phyloP scores from a whole-genome alignment of 2,888 invertebrate species.

The Idaea biselata region DNA sequence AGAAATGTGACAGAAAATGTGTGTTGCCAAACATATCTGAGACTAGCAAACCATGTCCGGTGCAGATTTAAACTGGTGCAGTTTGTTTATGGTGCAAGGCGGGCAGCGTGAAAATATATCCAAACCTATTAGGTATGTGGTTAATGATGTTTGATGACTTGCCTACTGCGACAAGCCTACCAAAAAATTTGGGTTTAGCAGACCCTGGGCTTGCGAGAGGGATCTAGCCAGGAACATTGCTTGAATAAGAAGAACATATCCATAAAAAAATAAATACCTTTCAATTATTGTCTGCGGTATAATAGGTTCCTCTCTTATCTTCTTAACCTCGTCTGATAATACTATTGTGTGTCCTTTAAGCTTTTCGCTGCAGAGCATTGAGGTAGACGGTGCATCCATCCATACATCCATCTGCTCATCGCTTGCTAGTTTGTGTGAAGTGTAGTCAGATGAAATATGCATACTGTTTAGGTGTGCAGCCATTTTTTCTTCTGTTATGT shows the following conservation, averaged over 20 bases:
- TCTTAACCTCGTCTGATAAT: slow-evolving; percentile 86
- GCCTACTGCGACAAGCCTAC: no score
- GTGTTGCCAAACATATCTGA: no score
- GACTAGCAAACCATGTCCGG: no score
- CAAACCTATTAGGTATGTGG: no score
- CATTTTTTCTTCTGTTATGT: slow-evolving; percentile 92
- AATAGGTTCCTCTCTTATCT: slow-evolving; percentile 82
- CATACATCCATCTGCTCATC: slow-evolving; percentile 60
- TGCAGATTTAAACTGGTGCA: no score
- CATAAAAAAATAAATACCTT: slow-evolving; percentile 45
- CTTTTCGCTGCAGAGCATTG: slow-evolving; percentile 40
- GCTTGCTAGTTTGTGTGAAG: slow-evolving; percentile 45
- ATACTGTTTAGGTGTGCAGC: slow-evolving; percentile 88
- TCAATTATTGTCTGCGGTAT: slow-evolving; percentile 84
- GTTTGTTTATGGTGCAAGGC: no score
- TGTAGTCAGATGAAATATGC: slow-evolving; percentile 83
- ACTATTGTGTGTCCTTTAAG: slow-evolving; percentile 79
- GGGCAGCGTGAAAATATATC: no score
- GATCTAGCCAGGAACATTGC: no score
- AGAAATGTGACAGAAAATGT: no score
- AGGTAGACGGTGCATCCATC: slow-evolving; percentile 38
- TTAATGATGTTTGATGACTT: no score
- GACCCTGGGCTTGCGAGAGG: no score
- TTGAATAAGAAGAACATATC: slow-evolving; percentile 13
- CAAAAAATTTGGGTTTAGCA: no score